phyloP scores from a whole-genome alignment of 2,888 invertebrate species.

The Pediacus dermestoides region DNA sequence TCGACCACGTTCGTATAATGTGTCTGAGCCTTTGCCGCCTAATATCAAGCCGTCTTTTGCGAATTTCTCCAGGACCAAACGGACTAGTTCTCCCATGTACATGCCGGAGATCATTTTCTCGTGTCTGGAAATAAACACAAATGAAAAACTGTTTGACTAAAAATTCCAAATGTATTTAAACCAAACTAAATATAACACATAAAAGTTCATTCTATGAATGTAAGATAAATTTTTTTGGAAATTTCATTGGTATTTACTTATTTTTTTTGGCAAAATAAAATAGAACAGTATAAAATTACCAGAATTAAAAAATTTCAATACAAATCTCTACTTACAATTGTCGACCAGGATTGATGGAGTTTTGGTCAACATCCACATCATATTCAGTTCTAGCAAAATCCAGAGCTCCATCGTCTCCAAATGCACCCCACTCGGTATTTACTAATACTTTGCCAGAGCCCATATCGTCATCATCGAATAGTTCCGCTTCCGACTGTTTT shows the following conservation, averaged over 20 bases:
- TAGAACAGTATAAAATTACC: no score
- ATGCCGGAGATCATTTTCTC: slow-evolving; percentile 99
- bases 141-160: no score
- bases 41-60: slow-evolving; percentile 78
- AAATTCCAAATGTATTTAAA: no score
- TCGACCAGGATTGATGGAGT: slow-evolving; percentile 80
- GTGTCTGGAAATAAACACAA: slow-evolving; percentile 50
- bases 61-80: slow-evolving; percentile 81
- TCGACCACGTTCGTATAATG: slow-evolving; percentile 72
- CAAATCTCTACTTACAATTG: slow-evolving; percentile 58
- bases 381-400: slow-evolving; percentile 86
- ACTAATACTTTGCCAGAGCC: slow-evolving; percentile 76
- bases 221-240: no score
- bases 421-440: slow-evolving; percentile 98
- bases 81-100: slow-evolving; percentile 98
- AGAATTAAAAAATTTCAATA: no score
- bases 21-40: slow-evolving; percentile 76
- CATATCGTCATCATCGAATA: slow-evolving; percentile 66
- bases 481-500: slow-evolving; percentile 74
- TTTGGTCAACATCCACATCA: slow-evolving; percentile 77
- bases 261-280: no score
- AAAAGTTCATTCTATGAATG: no score
- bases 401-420: slow-evolving; percentile 86
- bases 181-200: no score
- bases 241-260: no score